Percentiles rank a stretch among this genome's conserved stretches.
These are phyloP conservation scores for Archips crataeganus DNA, from an alignment of 2,888 invertebrate species.

Conservation along the genomic window DNA sequence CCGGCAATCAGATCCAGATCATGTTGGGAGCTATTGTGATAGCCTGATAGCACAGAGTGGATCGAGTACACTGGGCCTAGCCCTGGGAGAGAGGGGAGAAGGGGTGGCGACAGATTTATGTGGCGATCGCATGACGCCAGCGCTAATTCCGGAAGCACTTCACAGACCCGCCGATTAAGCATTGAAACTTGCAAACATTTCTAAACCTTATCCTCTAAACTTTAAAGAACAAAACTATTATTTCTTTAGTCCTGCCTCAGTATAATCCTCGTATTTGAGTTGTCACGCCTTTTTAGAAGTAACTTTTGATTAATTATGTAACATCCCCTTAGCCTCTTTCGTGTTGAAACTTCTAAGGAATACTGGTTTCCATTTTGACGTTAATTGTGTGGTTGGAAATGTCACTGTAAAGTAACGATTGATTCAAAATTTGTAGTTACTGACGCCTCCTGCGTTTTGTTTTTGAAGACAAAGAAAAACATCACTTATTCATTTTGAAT, in stretches of 20 bases:
- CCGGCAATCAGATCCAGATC: no score
- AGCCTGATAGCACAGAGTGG: conserved; percentile 54
- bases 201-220: conserved; percentile 22
- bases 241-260: conserved; percentile 14
- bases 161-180: conserved; percentile 53
- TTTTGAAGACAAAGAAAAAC: background rate
- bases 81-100: conserved; percentile 44
- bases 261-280: conserved; percentile 32
- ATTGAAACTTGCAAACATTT: conserved; percentile 48
- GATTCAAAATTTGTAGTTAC: conserved; percentile 6
- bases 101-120: conserved; percentile 73
- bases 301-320: conserved; percentile 38
- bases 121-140: conserved; percentile 68
- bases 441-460: background rate
- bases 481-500: no score
- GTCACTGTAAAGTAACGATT: conserved; percentile 25
- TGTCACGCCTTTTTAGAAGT: conserved; percentile 41
- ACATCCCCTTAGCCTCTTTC: conserved; percentile 31
- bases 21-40: conserved; percentile 54
- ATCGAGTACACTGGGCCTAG: conserved; percentile 25
- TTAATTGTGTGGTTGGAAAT: conserved; percentile 28
- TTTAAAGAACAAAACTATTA: conserved; percentile 27
- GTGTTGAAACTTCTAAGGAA: conserved; percentile 26
- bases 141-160: conserved; percentile 69
- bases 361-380: conserved; percentile 27